Evolutionary conservation across 2,888 invertebrate genomes (phyloP), one percentile per base, ranked within the genome.

Genomic region (Harpalus rubripes): DNA sequence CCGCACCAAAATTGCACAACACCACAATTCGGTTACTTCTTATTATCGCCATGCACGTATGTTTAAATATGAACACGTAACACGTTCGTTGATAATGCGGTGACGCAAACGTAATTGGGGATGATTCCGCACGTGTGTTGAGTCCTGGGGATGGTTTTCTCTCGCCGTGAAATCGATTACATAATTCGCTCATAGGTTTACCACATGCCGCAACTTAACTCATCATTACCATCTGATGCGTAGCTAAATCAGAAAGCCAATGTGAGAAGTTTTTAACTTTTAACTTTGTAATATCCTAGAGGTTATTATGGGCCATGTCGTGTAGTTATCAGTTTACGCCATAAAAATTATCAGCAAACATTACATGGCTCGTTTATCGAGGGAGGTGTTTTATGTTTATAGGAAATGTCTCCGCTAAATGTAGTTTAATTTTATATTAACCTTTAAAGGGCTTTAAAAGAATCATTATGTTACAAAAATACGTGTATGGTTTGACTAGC

Each of bases 111-210:
- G 18, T 59, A 59, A 39, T 68, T 68, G 26, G 0, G 32, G 68
- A n/a, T 68, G 39, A 68, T 68, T 68, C 41, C 68, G 68, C 68
- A 68, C 32, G 68, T 68, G 68, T 52, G 44, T 12, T 52, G 18
- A 18, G 59, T 16, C 59, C 59, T 59, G 18, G 15, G 15, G 63
- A 5, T 26, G 32, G 8, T 68, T 68, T n/a, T 32, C 26, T n/a
- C 68, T 41, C 15, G n/a, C 26, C 39, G 68, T 68, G n/a, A 32
- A 68, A 68, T 68, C 68, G 68, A 68, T 68, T 68, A 68, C 32
- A 39, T 68, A 68, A 68, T 68, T 68, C 39, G 68, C 68, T 68
- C 12, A 68, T 68, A 39, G 68, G 26, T 15, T 32, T 15, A 68
- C 68, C 68, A 68, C 39, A 39, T 15, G 32, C 68, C 68, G 15